These are phyloP conservation scores for Heliconius sara DNA, from an alignment of 2,888 invertebrate species.

Conservation along the genomic window DNA sequence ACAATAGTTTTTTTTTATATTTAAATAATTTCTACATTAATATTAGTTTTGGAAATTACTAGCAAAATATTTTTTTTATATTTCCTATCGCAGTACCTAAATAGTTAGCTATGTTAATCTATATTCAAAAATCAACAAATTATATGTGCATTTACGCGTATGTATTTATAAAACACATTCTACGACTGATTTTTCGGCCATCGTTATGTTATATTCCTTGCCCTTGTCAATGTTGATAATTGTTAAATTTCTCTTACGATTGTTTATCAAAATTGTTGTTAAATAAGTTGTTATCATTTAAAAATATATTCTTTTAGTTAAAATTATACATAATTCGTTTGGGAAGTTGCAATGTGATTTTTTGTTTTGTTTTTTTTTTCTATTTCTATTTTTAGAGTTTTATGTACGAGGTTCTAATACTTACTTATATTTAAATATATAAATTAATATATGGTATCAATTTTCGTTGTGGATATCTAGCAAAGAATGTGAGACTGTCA, in stretches of 20 bases:
- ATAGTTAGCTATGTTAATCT: not conserved
- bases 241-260: constrained; percentile 27
- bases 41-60: not conserved
- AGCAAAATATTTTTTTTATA: not conserved
- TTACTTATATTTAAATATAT: constrained; percentile 6
- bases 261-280: constrained; percentile 35
- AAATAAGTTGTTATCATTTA: constrained; percentile 39
- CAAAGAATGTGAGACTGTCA: constrained; percentile 1
- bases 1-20: not conserved
- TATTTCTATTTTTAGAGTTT: constrained; percentile 39
- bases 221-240: constrained; percentile 18
- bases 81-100: not conserved
- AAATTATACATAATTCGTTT: constrained; percentile 38
- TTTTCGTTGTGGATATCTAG: not conserved
- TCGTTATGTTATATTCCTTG: constrained; percentile 11
- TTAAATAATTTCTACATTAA: not conserved
- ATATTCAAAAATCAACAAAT: not conserved
- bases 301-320: constrained; percentile 39
- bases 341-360: constrained; percentile 39
- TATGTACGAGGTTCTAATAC: not conserved
- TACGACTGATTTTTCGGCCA: constrained; percentile 17
- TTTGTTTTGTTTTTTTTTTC: constrained; percentile 37
- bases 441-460: not conserved
- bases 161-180: not conserved
- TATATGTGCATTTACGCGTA: not conserved